These are phyloP conservation scores for Furnarius figulus DNA, from an alignment of 2,113 vertebrate genomes.

Conservation along the genomic window DNA sequence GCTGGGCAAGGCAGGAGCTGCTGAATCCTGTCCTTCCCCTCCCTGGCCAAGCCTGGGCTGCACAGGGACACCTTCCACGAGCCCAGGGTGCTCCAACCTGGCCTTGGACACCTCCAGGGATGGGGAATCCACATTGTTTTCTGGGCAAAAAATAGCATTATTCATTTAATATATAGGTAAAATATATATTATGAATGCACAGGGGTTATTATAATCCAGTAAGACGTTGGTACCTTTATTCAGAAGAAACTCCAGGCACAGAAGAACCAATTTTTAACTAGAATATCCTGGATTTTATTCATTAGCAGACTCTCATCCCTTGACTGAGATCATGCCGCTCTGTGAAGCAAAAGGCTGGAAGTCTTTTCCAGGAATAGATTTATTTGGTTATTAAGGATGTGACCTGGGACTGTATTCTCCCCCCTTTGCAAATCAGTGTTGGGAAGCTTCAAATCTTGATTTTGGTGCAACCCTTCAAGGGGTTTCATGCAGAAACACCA, in stretches of 20 bases:
- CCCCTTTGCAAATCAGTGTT: not conserved
- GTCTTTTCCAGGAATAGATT: not conserved
- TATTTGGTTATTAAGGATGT: not conserved
- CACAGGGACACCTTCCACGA: not conserved
- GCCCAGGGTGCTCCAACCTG: not conserved
- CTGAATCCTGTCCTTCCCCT: not conserved
- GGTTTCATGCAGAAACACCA: not conserved
- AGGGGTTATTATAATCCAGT: not conserved
- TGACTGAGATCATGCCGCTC: not conserved
- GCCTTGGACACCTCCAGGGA: not conserved
- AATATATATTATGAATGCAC: not conserved
- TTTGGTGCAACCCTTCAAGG: not conserved
- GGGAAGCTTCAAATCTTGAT: not conserved
- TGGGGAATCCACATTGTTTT: not conserved
- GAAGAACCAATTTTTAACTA: not conserved
- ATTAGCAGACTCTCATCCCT: not conserved
- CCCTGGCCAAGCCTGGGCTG: not conserved
- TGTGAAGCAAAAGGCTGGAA: not conserved
- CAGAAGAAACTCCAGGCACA: not conserved
- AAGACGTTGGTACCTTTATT: not conserved
- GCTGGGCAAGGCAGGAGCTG: not conserved
- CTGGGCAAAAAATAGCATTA: accelerated
- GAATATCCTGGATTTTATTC: not conserved
- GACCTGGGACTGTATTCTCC: not conserved
- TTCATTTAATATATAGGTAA: not conserved